Evolutionary conservation across 2,888 invertebrate genomes (phyloP), one percentile per base, ranked within the genome.

Genomic region (Empis livida): DNA sequence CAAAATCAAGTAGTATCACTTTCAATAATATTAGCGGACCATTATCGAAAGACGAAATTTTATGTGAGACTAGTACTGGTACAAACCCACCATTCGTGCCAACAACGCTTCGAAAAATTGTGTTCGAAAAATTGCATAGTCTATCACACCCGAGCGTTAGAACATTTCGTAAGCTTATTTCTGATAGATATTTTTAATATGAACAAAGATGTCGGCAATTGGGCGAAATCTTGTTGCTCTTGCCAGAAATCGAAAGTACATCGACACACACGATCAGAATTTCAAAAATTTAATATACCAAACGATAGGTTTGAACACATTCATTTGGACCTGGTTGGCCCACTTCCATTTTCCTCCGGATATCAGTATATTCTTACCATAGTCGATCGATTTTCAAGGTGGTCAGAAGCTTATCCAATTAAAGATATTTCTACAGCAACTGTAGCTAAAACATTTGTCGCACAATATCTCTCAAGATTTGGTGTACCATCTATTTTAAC

Each of bases 301-400:
- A 30, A 30, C 17, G 35, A 40, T 20, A 37, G 41, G 32, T 48
- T 48, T 42, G 44, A 48, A 16, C 23, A 46, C 13, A 48, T 65
- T 8, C 60, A 63, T 45, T 46, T 63, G 5, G 62, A 66, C 49
- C 48, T 65, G 17, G 56, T 65, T 2, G 61, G 61, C 27, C 61
- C 63, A 6, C 46, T 64, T 16, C 60, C 61, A 14, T 16, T 47
- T 6, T 55, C 56, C 14, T 35, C 35, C 27, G 45, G 42, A 15
- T 47, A 20, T 37, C 14, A 23, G 9, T 48, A 51, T n/a, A 16
- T 44, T 14, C 44, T 49, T 4, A 51, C 49, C 11, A 35, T 44
- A 9, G 38, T 49, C 13, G 49, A 51, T 32, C 17, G 44, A 11
- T 48, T 37, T 14, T 44, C 44, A 10, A 35, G 51, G 13, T 51